Percentiles rank a stretch among this genome's conserved stretches.
These are phyloP conservation scores for Platygyra sinensis DNA, from an alignment of 64 coral and sea anemone species.

Conservation along the genomic window DNA sequence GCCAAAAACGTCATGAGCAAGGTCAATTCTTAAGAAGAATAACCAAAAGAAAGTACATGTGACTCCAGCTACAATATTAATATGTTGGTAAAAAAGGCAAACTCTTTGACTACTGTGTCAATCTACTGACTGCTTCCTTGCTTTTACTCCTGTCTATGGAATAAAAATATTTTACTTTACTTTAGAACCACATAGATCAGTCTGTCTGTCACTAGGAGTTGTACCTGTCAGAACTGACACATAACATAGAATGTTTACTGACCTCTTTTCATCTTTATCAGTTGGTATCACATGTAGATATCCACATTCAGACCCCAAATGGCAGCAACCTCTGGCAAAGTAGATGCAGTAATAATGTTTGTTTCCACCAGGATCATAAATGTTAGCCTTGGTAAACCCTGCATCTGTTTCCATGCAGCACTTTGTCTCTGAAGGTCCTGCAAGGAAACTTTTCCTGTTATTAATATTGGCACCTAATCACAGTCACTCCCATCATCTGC, in stretches of 20 bases:
- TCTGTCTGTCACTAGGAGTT: no score
- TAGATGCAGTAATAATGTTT: conserved; percentile 85
- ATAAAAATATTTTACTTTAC: no score
- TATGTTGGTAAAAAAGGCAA: no score
- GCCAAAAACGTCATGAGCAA: conserved; percentile 78
- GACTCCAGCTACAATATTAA: no score
- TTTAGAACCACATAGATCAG: no score
- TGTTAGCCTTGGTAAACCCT: conserved; percentile 72
- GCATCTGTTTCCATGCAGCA: conserved; percentile 76
- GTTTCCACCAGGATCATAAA: conserved; percentile 62
- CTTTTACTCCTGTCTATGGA: no score
- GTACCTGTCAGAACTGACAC: background rate
- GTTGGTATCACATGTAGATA: conserved; percentile 68
- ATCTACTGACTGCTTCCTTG: no score
- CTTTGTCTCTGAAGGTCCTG: conserved; percentile 65
- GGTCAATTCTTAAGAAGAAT: conserved; percentile 49
- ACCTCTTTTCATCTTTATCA: conserved; percentile 88
- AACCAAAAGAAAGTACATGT: background rate
- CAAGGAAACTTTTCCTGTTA: no score
- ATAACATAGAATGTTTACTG: background rate
- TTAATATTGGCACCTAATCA: no score
- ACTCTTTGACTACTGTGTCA: no score
- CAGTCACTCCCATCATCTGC: no score
- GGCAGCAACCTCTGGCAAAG: conserved; percentile 87
- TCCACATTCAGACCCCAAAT: conserved; percentile 74